Conservation (phyloP, 2,888 invertebrate genomes). For the Idaea aversata region DNA sequence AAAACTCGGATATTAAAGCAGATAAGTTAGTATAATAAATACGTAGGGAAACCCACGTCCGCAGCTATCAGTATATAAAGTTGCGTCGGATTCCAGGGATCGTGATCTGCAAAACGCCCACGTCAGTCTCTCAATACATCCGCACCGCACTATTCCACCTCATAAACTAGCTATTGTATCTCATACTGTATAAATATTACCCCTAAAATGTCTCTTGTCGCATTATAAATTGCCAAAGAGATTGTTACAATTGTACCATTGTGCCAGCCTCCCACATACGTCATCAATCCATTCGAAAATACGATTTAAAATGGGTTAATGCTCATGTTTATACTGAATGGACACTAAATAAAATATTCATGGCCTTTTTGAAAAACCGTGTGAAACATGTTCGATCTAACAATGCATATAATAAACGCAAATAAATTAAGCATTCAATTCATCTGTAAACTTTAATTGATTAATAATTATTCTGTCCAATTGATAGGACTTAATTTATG, state of each 20-base stretch:
- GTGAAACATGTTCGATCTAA: not conserved
- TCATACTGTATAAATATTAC: conserved; percentile 39
- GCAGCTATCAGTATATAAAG: conserved; percentile 15
- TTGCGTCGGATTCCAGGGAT: conserved; percentile 19
- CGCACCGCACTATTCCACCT: conserved; percentile 21
- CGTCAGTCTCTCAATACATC: conserved; percentile 20
- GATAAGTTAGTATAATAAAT: not conserved
- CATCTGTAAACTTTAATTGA: conserved; percentile 18
- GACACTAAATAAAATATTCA: conserved; percentile 53
- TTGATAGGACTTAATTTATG: conserved; percentile 8
- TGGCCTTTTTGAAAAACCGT: conserved; percentile 31
- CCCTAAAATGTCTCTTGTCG: conserved; percentile 45
- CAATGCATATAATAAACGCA: not conserved
- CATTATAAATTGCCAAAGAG: conserved; percentile 49
- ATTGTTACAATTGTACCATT: conserved; percentile 50
- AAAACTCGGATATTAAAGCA: conserved; percentile 1
- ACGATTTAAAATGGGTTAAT: conserved; percentile 73
- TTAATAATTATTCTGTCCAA: not conserved
- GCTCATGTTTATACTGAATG: conserved; percentile 58
- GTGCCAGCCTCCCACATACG: conserved; percentile 60
- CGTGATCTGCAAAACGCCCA: conserved; percentile 23
- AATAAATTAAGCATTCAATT: not conserved
- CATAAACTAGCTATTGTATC: conserved; percentile 35
- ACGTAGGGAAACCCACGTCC: not conserved
- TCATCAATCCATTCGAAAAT: conserved; percentile 66